Conservation (phyloP, 1,140 invertebrate species). For the Scaptomyza graminum region DNA sequence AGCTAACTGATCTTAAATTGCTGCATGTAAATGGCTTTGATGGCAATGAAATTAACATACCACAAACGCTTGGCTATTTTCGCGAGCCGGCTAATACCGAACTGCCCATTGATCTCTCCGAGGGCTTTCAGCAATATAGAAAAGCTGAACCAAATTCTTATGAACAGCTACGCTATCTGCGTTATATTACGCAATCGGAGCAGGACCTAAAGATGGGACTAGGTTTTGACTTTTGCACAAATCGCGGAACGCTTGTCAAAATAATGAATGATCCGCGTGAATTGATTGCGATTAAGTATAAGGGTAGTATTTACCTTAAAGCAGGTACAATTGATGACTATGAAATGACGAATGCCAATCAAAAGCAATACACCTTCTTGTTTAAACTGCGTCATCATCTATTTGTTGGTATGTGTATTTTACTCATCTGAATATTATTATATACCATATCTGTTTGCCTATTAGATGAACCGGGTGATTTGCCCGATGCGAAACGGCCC, state of each 20-base stretch:
- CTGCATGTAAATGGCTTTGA: neutral
- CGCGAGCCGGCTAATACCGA: neutral
- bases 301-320: constrained; percentile 15
- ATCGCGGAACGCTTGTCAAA: neutral
- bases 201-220: neutral
- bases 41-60: neutral
- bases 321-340: too few relatives aligned
- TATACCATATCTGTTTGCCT: neutral
- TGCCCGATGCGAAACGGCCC: neutral
- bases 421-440: too few relatives aligned
- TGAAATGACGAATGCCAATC: too few relatives aligned
- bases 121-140: neutral
- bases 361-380: neutral
- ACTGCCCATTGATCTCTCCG: neutral
- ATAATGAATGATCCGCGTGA: neutral
- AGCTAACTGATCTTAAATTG: neutral
- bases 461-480: constrained; percentile 9
- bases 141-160: too few relatives aligned
- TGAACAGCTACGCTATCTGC: neutral
- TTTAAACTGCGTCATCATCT: constrained; percentile 35
- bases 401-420: constrained; percentile 17
- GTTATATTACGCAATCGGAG: neutral
- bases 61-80: neutral
- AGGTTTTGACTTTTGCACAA: constrained; percentile 2
- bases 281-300: constrained; percentile 13